A percentile compares a stretch with the other conserved stretches of the same genome.
These are phyloP conservation scores for Chanos chanos DNA, from an alignment of 2,797 vertebrate species.

Conservation along the genomic window DNA sequence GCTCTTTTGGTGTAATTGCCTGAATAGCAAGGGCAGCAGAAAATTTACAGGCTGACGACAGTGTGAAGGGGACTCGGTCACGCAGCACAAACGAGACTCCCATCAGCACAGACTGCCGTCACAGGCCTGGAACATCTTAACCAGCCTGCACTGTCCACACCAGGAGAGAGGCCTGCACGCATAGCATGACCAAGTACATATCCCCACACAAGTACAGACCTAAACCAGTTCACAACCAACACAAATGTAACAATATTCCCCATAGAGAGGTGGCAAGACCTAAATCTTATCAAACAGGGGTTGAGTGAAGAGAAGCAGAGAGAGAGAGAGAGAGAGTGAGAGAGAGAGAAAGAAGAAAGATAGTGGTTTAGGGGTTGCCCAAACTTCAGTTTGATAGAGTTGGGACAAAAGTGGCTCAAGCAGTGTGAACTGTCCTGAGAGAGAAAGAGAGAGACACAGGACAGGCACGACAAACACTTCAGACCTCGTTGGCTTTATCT, in stretches of 20 bases:
- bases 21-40: constrained; percentile 84
- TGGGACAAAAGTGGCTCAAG: constrained; percentile 74
- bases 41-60: constrained; percentile 80
- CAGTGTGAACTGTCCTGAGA: constrained; percentile 72
- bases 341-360: constrained; percentile 45
- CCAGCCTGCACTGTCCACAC: too few relatives aligned
- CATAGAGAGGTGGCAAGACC: too few relatives aligned
- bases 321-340: constrained; percentile 17
- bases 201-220: too few relatives aligned
- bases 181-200: too few relatives aligned
- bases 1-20: constrained; percentile 83
- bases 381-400: constrained; percentile 56
- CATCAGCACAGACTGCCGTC: constrained; percentile 45
- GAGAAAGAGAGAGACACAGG: too few relatives aligned
- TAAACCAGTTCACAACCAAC: too few relatives aligned
- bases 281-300: too few relatives aligned
- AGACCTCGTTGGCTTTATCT: constrained; percentile 76
- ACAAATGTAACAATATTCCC: too few relatives aligned
- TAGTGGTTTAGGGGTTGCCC: constrained; percentile 15
- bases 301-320: too few relatives aligned
- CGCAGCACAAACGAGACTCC: constrained; percentile 60
- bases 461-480: constrained; percentile 72
- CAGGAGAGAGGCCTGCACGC: too few relatives aligned
- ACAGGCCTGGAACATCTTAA: constrained; percentile 7
- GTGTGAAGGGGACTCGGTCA: constrained; percentile 86